Conservation (phyloP, 2,797 vertebrate species). For the Muscicapa striata region DNA sequence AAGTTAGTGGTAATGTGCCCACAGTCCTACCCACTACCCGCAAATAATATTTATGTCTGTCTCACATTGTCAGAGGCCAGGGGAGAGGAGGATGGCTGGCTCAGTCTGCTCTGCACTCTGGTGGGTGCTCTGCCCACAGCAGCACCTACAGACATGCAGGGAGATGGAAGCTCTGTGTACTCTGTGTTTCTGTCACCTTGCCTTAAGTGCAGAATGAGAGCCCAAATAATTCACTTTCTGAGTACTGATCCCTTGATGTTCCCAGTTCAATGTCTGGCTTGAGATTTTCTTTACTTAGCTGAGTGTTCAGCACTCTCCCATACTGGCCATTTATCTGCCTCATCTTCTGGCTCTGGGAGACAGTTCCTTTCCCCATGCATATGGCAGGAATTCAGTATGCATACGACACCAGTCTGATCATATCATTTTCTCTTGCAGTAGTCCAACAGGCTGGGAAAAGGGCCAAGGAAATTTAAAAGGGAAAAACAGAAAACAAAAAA, state of each 20-base stretch:
- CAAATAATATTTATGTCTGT: background rate
- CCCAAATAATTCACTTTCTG: background rate
- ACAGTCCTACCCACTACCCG: background rate
- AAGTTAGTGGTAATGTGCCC: background rate
- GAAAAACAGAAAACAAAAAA: slow-evolving; percentile 24
- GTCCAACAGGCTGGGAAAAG: slow-evolving; percentile 57
- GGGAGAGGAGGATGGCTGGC: background rate
- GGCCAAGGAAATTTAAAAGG: slow-evolving; percentile 52
- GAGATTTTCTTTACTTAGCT: background rate
- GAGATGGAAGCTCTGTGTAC: background rate
- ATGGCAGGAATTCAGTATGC: slow-evolving; percentile 51
- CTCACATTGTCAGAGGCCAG: background rate
- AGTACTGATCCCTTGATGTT: background rate
- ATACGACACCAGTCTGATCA: slow-evolving; percentile 51
- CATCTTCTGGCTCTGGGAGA: slow-evolving; percentile 38
- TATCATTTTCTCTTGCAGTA: slow-evolving; percentile 38
- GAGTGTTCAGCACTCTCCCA: background rate
- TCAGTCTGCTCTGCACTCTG: background rate
- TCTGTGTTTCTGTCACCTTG: background rate
- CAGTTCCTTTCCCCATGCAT: background rate
- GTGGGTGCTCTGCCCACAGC: background rate
- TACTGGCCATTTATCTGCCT: slow-evolving; percentile 54
- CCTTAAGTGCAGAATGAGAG: background rate
- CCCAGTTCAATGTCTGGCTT: background rate
- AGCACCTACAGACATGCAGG: background rate